Conservation (phyloP, 2,888 invertebrate species). For the Aethes cnicana region DNA sequence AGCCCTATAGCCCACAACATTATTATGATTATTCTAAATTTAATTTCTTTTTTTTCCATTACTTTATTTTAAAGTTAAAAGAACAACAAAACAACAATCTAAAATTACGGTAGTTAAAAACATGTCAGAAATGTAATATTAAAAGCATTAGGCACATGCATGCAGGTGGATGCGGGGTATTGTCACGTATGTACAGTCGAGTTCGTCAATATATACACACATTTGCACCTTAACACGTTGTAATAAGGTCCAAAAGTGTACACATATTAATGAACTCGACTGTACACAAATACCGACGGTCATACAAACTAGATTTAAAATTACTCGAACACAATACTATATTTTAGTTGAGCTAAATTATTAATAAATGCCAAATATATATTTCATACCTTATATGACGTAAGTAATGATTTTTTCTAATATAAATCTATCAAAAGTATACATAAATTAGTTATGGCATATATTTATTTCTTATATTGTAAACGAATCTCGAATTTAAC, state of each 20-base stretch:
- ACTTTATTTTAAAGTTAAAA: too few species aligned
- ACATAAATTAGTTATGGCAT: constrained; percentile 80
- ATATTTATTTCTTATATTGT: constrained; percentile 66
- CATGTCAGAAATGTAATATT: constrained; percentile 23
- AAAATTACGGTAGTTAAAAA: constrained; percentile 8
- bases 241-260: too few species aligned
- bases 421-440: constrained; percentile 68
- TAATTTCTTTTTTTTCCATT: background rate
- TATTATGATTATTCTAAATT: background rate
- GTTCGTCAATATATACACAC: too few species aligned
- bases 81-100: background rate
- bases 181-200: background rate
- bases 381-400: constrained; percentile 42
- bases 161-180: constrained; percentile 9
- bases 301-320: background rate
- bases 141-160: constrained; percentile 26
- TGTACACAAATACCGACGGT: constrained; percentile 12
- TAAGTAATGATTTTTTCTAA: constrained; percentile 51
- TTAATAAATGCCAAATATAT: constrained; percentile 62
- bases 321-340: constrained; percentile 37
- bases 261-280: too few species aligned
- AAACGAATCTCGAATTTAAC: constrained; percentile 62
- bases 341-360: constrained; percentile 71
- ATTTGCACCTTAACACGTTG: too few species aligned
- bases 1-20: too few species aligned